These are phyloP conservation scores for Ophioninae sp. DNA, from an alignment of 2,888 invertebrate species.

Conservation along the genomic window DNA sequence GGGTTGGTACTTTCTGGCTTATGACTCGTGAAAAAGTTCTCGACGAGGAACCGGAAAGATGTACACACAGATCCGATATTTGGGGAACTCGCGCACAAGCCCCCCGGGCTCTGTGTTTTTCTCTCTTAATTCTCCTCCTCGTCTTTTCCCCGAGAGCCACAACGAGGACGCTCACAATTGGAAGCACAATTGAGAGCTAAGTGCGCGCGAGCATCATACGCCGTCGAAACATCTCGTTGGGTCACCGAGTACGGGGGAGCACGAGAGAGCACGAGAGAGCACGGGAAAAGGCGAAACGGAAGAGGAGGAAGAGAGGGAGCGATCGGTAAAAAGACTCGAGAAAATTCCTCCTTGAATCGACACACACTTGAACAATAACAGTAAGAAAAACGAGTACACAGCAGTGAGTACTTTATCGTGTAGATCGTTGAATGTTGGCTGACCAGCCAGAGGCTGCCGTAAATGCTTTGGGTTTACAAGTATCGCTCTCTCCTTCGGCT, in stretches of 20 bases:
- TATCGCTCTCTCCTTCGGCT: constrained; percentile 21
- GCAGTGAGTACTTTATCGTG: constrained; percentile 41
- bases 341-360: constrained; percentile 5
- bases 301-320: constrained; percentile 24
- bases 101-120: too few relatives aligned
- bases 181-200: too few relatives aligned
- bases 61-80: constrained; percentile 6
- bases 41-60: constrained; percentile 15
- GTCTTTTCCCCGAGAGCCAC: too few relatives aligned
- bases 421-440: constrained; percentile 40
- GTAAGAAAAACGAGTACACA: constrained; percentile 31
- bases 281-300: neutral
- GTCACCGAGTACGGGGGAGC: too few relatives aligned
- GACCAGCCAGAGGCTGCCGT: constrained; percentile 54
- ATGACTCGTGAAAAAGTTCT: constrained; percentile 27
- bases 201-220: too few relatives aligned
- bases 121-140: too few relatives aligned
- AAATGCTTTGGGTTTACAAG: constrained; percentile 46
- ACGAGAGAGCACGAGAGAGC: neutral
- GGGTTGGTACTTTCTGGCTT: constrained; percentile 16
- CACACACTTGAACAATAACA: constrained; percentile 19
- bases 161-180: too few relatives aligned
- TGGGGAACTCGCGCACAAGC: constrained; percentile 7
- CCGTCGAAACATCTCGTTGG: too few relatives aligned
- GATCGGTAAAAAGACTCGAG: neutral